Base-by-base conservation (phyloP, 2,888 invertebrate species). In the Clepsis dumicolana region DNA sequence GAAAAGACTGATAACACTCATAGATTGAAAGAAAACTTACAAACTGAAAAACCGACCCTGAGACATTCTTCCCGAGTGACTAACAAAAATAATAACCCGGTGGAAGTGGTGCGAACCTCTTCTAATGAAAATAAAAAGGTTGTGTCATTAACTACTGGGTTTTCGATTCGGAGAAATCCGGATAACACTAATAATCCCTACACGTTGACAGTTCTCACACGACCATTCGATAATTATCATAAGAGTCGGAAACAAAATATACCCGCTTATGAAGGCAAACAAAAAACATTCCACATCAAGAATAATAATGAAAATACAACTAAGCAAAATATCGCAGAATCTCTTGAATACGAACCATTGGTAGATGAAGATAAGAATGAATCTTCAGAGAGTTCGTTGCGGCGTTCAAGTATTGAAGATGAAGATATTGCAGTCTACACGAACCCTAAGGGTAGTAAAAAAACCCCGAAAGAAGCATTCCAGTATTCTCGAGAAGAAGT, bases 81-180 rank as follows among this genome's bases (percentile, higher is more conserved):
- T 87, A 89, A 90, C 79, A 82, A 81, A 75, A 83, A 83, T 73
- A 81, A 80, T 69, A 84, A 86, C 65, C 74, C 83, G 69, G 79
- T 85, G 73, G 85, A 87, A 77, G 74, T 84, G 76, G 83, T 85
- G 68, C 81, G 79, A 75, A 75, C 83, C 65, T 77, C 80, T 64
- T 74, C 80, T 73, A 82, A 78, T 70, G 76, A 80, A 66, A 80
- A 81, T 74, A 91, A 89, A 84, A 90, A 88, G 73, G 77, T 80
- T 73, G 79, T 90, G 73, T 91, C 94, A 74, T 79, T 93, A 83
- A 91, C 94, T 72, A 88, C 93, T 69, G 94, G 94, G 72, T 94
- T 94, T 83, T 92, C 94, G 44, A 89, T 94, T 70, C 84, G 93
- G 70, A 83, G 89, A 71, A 89, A 93, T 78, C 64, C 76, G 70